Percentiles rank a stretch among this genome's conserved stretches.
Evolutionary conservation across 2,113 vertebrate species (phyloP).

Genomic region (Ictalurus furcatus): DNA sequence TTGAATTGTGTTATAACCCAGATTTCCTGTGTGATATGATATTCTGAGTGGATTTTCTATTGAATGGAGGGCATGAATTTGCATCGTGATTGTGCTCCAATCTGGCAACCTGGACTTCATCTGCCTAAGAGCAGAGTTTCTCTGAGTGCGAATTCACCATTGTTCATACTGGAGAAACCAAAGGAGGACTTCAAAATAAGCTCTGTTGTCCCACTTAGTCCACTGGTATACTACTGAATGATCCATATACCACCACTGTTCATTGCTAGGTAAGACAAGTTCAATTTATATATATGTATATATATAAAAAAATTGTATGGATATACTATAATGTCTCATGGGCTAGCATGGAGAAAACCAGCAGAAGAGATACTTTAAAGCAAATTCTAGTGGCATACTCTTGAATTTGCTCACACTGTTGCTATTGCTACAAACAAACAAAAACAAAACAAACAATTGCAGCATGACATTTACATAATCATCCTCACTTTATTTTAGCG

Average conservation of each 20-base stretch:
- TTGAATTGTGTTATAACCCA: not conserved
- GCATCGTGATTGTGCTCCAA: not conserved
- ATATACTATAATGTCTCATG: not conserved
- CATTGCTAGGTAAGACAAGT: not conserved
- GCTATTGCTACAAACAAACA: not conserved
- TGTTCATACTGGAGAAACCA: conserved; percentile 2
- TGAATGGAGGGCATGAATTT: not conserved
- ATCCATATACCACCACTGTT: not conserved
- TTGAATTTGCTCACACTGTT: not conserved
- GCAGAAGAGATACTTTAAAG: not conserved
- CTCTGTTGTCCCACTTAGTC: not conserved
- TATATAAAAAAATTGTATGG: too few relatives aligned
- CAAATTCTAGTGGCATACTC: not conserved
- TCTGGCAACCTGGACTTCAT: conserved; percentile 4
- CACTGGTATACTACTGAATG: not conserved
- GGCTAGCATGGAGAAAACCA: not conserved
- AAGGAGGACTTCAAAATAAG: not conserved
- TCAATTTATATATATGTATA: not conserved
- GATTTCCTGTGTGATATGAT: not conserved
- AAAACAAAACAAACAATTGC: not conserved
- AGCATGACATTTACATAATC: not conserved
- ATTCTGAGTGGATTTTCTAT: not conserved
- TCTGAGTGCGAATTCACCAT: not conserved
- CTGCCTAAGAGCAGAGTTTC: not conserved
- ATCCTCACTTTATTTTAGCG: not conserved